phyloP scores from a whole-genome alignment of 2,113 vertebrate genomes.

The Peromyscus leucopus region DNA sequence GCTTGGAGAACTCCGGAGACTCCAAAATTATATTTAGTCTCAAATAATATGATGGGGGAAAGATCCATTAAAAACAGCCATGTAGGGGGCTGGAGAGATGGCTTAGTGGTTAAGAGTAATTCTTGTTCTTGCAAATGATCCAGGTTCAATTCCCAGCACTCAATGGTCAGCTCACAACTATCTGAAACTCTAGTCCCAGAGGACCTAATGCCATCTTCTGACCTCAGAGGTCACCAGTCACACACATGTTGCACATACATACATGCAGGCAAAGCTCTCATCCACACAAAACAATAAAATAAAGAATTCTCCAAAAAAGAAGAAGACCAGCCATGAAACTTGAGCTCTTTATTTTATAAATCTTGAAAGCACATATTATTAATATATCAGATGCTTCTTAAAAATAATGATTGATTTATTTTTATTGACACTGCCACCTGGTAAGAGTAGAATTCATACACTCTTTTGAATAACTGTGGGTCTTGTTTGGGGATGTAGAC shows the following conservation, averaged over 20 bases:
- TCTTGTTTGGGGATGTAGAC: slow-evolving; percentile 35
- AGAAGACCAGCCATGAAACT: neutral
- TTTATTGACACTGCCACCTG: neutral
- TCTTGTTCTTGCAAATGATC: neutral
- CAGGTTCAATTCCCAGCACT: neutral
- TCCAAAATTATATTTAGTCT: slow-evolving; percentile 26
- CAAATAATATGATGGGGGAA: neutral
- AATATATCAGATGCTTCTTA: neutral
- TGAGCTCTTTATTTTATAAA: slow-evolving; percentile 8
- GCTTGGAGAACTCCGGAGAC: neutral
- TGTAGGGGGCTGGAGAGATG: neutral
- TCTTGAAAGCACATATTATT: neutral
- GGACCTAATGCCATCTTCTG: neutral
- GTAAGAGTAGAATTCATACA: neutral
- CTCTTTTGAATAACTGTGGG: slow-evolving; percentile 6
- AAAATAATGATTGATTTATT: neutral
- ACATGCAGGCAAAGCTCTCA: neutral
- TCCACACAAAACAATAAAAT: neutral
- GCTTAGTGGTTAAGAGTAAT: neutral
- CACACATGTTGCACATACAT: neutral
- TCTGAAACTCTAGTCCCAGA: neutral
- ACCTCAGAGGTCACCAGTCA: neutral
- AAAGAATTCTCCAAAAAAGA: neutral
- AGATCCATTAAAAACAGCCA: neutral
- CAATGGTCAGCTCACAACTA: neutral